A percentile compares a stretch with the other conserved stretches of the same genome.
phyloP scores from a whole-genome alignment of 2,113 vertebrate species.

The Desmodus rotundus region DNA sequence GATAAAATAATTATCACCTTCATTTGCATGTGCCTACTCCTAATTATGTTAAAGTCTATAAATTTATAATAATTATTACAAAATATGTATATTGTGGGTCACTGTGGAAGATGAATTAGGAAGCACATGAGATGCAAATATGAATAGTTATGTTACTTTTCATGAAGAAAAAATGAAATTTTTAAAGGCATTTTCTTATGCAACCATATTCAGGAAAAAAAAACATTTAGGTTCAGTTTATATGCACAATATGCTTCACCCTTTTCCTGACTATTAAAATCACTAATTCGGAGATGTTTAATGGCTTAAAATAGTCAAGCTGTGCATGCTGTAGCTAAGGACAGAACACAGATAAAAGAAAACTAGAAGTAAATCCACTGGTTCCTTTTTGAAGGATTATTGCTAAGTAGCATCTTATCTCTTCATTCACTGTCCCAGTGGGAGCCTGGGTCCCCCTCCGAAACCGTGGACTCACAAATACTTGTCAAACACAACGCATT shows the following conservation, averaged over 20 bases:
- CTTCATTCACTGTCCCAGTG: not conserved
- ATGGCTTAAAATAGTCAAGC: constrained; percentile 39
- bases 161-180: not conserved
- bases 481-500: not conserved
- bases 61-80: constrained; percentile 19
- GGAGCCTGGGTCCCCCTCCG: not conserved
- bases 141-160: not conserved
- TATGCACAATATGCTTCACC: not conserved
- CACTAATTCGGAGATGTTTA: constrained; percentile 42
- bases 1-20: not conserved
- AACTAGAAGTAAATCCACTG: not conserved
- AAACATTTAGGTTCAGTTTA: constrained; percentile 2
- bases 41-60: not conserved
- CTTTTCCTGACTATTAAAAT: constrained; percentile 39
- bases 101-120: not conserved
- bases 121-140: not conserved
- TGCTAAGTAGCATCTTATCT: constrained; percentile 3
- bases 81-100: not conserved
- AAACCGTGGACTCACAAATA: constrained; percentile 4
- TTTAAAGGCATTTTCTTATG: constrained; percentile 4
- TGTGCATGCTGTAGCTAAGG: not conserved
- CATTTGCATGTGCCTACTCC: not conserved
- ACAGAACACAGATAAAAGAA: constrained; percentile 20
- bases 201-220: not conserved
- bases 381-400: not conserved